Conservation (phyloP, 1,140 invertebrate species). For the Radopholus similis region DNA sequence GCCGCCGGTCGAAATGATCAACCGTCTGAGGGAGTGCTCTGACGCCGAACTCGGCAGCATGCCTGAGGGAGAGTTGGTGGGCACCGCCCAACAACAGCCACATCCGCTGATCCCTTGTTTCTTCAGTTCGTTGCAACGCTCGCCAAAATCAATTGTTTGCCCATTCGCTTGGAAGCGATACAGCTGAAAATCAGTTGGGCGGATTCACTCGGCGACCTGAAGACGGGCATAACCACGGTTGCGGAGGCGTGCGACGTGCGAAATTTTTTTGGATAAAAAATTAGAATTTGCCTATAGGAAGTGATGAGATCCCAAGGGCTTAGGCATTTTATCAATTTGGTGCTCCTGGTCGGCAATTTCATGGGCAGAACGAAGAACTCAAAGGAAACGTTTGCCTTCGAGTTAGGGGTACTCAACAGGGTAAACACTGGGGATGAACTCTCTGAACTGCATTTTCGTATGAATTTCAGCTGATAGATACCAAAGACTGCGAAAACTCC, state of each 20-base stretch:
- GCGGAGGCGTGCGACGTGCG: slow-evolving; percentile 33
- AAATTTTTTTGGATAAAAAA: neutral
- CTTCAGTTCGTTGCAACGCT: slow-evolving; percentile 39
- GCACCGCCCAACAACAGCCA: neutral
- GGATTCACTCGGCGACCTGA: slow-evolving; percentile 24
- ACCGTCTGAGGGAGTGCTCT: slow-evolving; percentile 19
- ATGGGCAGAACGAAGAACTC: slow-evolving; percentile 39
- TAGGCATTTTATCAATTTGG: slow-evolving; percentile 27
- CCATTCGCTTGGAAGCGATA: slow-evolving; percentile 36
- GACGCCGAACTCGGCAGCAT: slow-evolving; percentile 23
- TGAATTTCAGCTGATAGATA: slow-evolving; percentile 31
- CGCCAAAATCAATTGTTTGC: slow-evolving; percentile 31
- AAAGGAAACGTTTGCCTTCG: slow-evolving; percentile 35
- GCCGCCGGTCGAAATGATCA: slow-evolving; percentile 25
- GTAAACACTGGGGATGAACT: no score
- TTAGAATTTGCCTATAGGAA: slow-evolving; percentile 2
- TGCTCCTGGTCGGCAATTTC: slow-evolving; percentile 39
- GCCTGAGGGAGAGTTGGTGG: slow-evolving; percentile 32
- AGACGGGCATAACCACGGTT: slow-evolving; percentile 32
- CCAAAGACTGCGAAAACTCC: slow-evolving; percentile 37
- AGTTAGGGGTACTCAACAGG: slow-evolving; percentile 31
- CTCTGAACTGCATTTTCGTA: neutral
- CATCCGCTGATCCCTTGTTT: neutral
- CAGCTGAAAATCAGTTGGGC: slow-evolving; percentile 29
- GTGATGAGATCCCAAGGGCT: slow-evolving; percentile 34